These are phyloP conservation scores for Trematocara macrostoma DNA, from an alignment of 2,113 vertebrate genomes.

Conservation along the genomic window DNA sequence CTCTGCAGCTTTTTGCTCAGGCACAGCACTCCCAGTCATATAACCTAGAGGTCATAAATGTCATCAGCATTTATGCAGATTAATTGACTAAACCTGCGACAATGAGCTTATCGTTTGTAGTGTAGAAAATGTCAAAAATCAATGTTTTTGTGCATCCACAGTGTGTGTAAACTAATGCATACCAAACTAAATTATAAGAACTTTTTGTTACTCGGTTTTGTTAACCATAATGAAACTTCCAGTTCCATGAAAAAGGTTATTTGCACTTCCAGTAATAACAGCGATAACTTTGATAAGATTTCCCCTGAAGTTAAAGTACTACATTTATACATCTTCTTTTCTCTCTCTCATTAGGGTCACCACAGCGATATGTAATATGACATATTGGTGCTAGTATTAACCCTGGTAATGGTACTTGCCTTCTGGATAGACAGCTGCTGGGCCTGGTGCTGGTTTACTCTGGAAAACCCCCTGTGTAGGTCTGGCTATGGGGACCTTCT, in stretches of 20 bases:
- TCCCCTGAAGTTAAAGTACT: neutral
- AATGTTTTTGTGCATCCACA: neutral
- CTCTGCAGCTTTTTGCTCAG: conserved; percentile 33
- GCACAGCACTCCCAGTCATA: conserved; percentile 44
- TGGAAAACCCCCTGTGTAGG: neutral
- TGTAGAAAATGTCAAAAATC: neutral
- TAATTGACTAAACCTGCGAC: neutral
- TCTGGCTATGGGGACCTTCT: conserved; percentile 1
- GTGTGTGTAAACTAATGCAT: neutral
- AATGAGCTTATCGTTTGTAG: neutral
- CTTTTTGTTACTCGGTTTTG: neutral
- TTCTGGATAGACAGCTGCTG: neutral
- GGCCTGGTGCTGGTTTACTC: neutral
- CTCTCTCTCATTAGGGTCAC: neutral
- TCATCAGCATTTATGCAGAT: neutral
- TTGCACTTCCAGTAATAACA: neutral
- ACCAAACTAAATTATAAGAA: neutral
- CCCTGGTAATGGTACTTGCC: conserved; percentile 32
- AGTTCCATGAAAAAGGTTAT: neutral
- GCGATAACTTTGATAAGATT: neutral
- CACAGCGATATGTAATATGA: neutral
- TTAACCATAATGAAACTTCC: neutral
- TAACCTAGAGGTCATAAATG: conserved; percentile 51
- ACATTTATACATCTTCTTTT: neutral
- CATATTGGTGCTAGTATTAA: neutral